Evolutionary conservation across 2,797 vertebrate species (phyloP).

Genomic region (Nothura maculosa): DNA sequence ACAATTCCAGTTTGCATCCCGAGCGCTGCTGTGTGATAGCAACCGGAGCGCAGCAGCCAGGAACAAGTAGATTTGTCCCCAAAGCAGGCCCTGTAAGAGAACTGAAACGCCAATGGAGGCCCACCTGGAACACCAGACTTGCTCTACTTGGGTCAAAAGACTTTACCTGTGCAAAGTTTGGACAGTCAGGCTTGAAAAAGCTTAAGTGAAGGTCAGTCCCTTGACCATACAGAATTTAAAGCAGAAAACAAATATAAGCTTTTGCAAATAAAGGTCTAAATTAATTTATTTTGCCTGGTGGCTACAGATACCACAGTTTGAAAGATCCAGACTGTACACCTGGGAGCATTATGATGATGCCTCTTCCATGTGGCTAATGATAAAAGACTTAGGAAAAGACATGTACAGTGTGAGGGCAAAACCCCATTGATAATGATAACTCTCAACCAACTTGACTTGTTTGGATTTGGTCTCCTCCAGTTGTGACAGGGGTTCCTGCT

Average conservation of each 20-base stretch:
- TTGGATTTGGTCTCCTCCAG: background rate
- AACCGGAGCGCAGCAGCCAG: background rate
- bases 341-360: background rate
- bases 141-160: background rate
- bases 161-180: background rate
- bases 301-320: background rate
- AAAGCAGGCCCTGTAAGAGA: fast-evolving
- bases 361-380: constrained; percentile 3
- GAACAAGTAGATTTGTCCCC: background rate
- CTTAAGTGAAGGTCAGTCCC: background rate
- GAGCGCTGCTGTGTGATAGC: background rate
- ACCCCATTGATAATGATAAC: constrained; percentile 4
- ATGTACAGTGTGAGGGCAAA: background rate
- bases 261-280: background rate
- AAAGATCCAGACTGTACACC: background rate
- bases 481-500: background rate
- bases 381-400: background rate
- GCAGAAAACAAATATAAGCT: background rate
- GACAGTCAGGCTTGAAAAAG: background rate
- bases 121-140: background rate
- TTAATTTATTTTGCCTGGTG: background rate
- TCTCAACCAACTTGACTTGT: background rate
- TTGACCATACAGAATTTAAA: background rate
- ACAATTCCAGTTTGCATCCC: background rate
- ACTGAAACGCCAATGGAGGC: fast-evolving